These are phyloP conservation scores for Lithophane leautieri DNA, from an alignment of 2,888 invertebrate species.

Conservation along the genomic window DNA sequence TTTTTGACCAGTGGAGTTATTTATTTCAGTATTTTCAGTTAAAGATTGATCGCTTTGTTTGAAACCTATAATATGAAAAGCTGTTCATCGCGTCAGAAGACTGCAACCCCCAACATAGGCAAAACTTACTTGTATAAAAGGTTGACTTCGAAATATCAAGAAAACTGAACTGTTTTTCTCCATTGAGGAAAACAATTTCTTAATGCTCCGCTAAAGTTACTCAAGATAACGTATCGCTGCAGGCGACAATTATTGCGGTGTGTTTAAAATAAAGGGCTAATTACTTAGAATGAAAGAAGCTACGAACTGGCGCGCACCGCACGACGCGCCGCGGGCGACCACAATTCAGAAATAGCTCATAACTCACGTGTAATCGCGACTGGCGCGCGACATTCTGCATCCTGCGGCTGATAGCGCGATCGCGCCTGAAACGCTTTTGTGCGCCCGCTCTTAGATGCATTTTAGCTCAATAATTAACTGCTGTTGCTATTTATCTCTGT, in stretches of 20 bases:
- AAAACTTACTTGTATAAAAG: too few species aligned
- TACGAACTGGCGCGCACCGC: slow-evolving; percentile 58
- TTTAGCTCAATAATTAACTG: slow-evolving; percentile 76
- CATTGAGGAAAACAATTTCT: slow-evolving; percentile 6
- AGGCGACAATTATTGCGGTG: slow-evolving; percentile 60
- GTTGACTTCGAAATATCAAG: slow-evolving; percentile 5
- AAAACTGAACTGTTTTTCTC: slow-evolving; percentile 1
- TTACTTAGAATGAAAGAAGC: slow-evolving; percentile 68
- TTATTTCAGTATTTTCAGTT: too few species aligned
- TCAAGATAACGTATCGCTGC: slow-evolving; percentile 50
- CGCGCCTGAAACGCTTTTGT: slow-evolving; percentile 76
- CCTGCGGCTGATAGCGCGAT: slow-evolving; percentile 81
- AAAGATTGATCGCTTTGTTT: too few species aligned
- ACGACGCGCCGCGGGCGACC: slow-evolving; percentile 76
- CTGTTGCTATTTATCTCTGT: slow-evolving; percentile 60
- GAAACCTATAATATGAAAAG: not conserved
- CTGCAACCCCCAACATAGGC: not conserved
- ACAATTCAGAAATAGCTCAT: slow-evolving; percentile 82
- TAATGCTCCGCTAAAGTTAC: slow-evolving; percentile 35
- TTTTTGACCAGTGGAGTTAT: not conserved
- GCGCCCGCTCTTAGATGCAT: slow-evolving; percentile 73
- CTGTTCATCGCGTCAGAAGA: not conserved
- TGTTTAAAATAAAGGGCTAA: slow-evolving; percentile 68
- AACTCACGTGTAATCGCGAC: slow-evolving; percentile 84
- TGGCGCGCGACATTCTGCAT: slow-evolving; percentile 80